These are phyloP conservation scores for Erpornis zantholeuca DNA, from an alignment of 2,113 vertebrate species.

Conservation along the genomic window DNA sequence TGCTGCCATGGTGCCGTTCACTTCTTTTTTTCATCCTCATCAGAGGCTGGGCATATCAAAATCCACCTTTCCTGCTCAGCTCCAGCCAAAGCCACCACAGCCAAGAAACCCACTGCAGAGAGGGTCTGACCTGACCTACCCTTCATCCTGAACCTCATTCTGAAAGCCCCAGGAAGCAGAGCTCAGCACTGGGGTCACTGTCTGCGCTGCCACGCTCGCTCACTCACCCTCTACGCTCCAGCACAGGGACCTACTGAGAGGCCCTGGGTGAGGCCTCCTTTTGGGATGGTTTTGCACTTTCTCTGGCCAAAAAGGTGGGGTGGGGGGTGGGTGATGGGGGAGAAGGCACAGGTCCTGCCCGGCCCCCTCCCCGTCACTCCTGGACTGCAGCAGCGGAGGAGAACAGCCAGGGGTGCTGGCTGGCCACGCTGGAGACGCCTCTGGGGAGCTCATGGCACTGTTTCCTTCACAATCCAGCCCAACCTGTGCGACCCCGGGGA, in stretches of 20 bases:
- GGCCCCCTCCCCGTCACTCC: conserved; percentile 20
- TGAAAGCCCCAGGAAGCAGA: conserved; percentile 56
- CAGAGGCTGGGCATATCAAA: not conserved
- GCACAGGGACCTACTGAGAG: not conserved
- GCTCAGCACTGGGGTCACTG: conserved; percentile 1
- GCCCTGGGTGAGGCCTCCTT: conserved; percentile 33
- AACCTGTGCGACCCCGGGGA: conserved; percentile 57
- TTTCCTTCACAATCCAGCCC: conserved; percentile 79
- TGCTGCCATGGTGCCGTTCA: accelerated
- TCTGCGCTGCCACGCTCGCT: conserved; percentile 4
- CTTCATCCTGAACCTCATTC: conserved; percentile 64
- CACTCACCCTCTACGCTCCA: conserved; percentile 65
- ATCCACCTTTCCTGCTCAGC: not conserved
- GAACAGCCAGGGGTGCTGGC: conserved; percentile 26
- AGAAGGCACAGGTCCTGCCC: not conserved
- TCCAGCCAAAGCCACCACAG: conserved; percentile 13
- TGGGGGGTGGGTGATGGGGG: not conserved
- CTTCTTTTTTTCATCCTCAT: not conserved
- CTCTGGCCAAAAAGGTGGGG: not conserved
- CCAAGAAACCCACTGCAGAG: conserved; percentile 71
- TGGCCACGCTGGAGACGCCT: conserved; percentile 16
- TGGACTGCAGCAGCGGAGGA: not conserved
- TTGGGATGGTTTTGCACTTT: conserved; percentile 14
- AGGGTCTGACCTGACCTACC: conserved; percentile 77
- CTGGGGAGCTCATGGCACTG: conserved; percentile 26